These are phyloP conservation scores for Ianthella basta DNA, from an alignment of 37 sponge, comb jelly and placozoan genomes.

Conservation along the genomic window DNA sequence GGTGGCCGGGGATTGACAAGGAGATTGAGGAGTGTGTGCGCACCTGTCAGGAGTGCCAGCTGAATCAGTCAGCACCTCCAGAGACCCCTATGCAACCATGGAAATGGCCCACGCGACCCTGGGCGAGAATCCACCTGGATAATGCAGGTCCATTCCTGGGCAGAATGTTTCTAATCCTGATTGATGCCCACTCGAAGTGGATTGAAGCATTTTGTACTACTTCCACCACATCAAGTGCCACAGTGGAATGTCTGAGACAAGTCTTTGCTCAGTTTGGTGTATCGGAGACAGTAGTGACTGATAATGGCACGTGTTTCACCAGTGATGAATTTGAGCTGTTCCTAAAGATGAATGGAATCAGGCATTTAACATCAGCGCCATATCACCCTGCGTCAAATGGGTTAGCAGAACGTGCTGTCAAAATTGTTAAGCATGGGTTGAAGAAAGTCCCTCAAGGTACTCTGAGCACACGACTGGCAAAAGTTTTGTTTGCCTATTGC, in stretches of 20 bases:
- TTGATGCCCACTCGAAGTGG: background rate
- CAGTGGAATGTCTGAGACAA: background rate
- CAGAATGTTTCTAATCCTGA: background rate
- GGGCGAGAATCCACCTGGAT: background rate
- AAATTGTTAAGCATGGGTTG: background rate
- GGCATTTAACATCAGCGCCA: background rate
- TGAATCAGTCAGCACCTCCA: no score
- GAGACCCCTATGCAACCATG: constrained; percentile 19
- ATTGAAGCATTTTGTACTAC: background rate
- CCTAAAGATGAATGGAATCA: background rate
- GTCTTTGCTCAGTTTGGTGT: background rate
- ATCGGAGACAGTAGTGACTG: background rate
- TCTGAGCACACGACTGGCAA: no score
- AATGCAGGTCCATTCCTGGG: constrained; percentile 10
- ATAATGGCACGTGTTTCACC: constrained; percentile 4
- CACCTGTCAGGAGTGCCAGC: background rate
- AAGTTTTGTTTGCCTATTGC: no score
- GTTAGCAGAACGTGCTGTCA: background rate
- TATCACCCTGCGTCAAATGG: background rate
- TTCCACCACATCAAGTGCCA: background rate
- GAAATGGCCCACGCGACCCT: background rate
- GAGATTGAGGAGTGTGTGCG: background rate
- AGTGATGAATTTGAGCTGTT: background rate
- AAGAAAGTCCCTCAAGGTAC: no score
- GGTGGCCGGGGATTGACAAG: constrained; percentile 21